Evolutionary conservation across 2,797 vertebrate genomes (phyloP), one percentile per base, ranked within the genome.

Genomic region (Phrynocephalus vlangalii): DNA sequence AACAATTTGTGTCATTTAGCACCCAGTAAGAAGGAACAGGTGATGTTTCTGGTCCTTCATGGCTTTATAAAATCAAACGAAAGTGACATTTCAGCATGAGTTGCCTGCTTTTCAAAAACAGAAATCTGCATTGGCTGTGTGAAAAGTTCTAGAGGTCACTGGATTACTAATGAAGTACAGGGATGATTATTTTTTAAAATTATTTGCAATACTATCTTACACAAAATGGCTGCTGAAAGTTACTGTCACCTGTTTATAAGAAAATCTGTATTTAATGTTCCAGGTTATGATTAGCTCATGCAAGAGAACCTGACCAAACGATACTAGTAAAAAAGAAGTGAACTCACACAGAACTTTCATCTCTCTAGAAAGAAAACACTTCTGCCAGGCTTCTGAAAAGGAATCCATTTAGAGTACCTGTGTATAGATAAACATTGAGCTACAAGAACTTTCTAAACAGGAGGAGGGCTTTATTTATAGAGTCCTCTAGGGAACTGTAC

Each of bases 351-450:
- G 88, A 87, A 93, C 93, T 96, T 96, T 93, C 93, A 93, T 93
- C 24, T 82, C 93, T 90, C 94, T 94, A 79, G 93, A 84, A 94
- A 93, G 90, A 76, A 93, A 91, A 89, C 68, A 82, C 88, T 93
- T 91, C 94, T 94, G 94, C 96, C 95, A 94, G 92, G 90, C 93
- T 95, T 91, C 92, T 95, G 91, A 92, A 95, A 96, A 96, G 93
- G 91, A 95, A 96, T 95, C 95, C 94, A 91, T 92, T 93, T 95
- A 84, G 94, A 92, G 91, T 92, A 93, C 90, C 94, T 91, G 87
- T 88, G 86, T 88, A 91, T 93, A 92, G 92, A 94, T 91, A 96
- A 96, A 94, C 87, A 95, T 93, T 95, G 91, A 91, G 88, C 86
- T 66, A 90, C 92, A 94, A 96, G 92, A 63, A 2, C 68, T 70